A percentile compares a stretch with the other conserved stretches of the same genome.
Conservation (phyloP, 2,888 invertebrate genomes). For the Portevinia maculata region DNA sequence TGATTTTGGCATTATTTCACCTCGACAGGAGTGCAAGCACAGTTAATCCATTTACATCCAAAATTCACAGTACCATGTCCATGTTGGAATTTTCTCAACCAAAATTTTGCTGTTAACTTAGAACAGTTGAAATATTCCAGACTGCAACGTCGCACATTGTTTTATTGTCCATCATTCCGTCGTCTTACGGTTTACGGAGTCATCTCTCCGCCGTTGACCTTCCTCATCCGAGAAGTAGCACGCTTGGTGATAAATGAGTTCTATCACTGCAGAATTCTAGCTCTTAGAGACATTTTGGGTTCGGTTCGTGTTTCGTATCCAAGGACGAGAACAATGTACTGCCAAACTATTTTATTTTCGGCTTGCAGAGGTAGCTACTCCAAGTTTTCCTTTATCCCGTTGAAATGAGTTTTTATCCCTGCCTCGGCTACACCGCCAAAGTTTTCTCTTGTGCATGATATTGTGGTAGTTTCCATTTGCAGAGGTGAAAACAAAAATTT, state of each 20-base stretch:
- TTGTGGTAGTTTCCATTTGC: constrained; percentile 67
- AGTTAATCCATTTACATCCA: constrained; percentile 62
- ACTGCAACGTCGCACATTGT: constrained; percentile 64
- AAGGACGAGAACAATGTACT: constrained; percentile 40
- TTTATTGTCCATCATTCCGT: constrained; percentile 59
- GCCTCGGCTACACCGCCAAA: constrained; percentile 2
- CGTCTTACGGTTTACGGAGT: constrained; percentile 61
- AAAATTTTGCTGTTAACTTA: constrained; percentile 19
- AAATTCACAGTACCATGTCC: constrained; percentile 51
- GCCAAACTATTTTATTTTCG: constrained; percentile 62
- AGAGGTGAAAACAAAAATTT: constrained; percentile 64
- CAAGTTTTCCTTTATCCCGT: constrained; percentile 63
- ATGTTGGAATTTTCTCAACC: constrained; percentile 37
- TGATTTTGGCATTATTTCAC: constrained; percentile 54
- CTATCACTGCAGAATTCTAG: constrained; percentile 55
- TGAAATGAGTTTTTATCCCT: constrained; percentile 69
- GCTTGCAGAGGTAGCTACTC: constrained; percentile 9
- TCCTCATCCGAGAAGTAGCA: constrained; percentile 48
- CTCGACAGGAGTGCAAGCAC: constrained; percentile 37
- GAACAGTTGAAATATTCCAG: constrained; percentile 15
- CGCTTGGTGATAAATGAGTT: constrained; percentile 63
- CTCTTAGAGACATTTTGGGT: constrained; percentile 19
- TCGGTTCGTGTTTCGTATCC: constrained; percentile 17
- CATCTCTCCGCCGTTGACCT: constrained; percentile 59
- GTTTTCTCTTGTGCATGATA: constrained; percentile 57